phyloP scores from a whole-genome alignment of 2,797 vertebrate genomes.

The Malacoraja senta region DNA sequence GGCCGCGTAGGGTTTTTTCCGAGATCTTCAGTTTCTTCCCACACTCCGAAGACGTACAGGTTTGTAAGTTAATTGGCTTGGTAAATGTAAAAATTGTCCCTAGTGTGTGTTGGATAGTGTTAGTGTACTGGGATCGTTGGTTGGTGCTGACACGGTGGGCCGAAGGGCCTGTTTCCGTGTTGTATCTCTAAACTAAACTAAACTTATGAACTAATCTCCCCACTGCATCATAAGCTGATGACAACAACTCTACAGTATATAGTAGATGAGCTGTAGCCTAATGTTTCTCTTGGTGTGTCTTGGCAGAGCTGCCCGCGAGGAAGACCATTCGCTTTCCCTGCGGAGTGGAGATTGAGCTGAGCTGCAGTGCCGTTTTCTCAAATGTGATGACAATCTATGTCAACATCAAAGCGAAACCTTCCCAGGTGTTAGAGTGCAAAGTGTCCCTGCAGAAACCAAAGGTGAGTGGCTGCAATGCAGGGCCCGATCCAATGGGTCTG shows the following conservation, averaged over 20 bases:
- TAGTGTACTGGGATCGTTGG: too few species aligned
- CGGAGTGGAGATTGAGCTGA: conserved; percentile 61
- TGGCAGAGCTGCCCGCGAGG: conserved; percentile 58
- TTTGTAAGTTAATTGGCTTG: too few species aligned
- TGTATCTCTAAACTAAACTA: too few species aligned
- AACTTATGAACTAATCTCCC: neutral
- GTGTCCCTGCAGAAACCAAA: conserved; percentile 57
- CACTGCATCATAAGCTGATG: too few species aligned
- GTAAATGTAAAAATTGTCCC: too few species aligned
- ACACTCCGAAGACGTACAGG: too few species aligned
- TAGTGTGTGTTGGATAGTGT: too few species aligned
- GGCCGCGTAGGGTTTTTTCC: too few species aligned
- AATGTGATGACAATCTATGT: conserved; percentile 70
- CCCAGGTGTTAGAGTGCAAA: conserved; percentile 51
- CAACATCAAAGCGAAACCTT: conserved; percentile 51
- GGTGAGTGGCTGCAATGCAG: conserved; percentile 55
- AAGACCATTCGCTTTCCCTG: conserved; percentile 62
- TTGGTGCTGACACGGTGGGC: too few species aligned
- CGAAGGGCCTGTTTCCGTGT: too few species aligned
- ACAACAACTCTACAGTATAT: neutral
- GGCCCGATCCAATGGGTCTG: too few species aligned
- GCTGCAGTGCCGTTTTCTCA: conserved; percentile 70
- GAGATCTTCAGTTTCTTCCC: too few species aligned
- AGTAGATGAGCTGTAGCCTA: neutral
- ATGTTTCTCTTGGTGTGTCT: conserved; percentile 1